Conservation (phyloP, 2,113 vertebrate species). For the Acrocephalus arundinaceus region DNA sequence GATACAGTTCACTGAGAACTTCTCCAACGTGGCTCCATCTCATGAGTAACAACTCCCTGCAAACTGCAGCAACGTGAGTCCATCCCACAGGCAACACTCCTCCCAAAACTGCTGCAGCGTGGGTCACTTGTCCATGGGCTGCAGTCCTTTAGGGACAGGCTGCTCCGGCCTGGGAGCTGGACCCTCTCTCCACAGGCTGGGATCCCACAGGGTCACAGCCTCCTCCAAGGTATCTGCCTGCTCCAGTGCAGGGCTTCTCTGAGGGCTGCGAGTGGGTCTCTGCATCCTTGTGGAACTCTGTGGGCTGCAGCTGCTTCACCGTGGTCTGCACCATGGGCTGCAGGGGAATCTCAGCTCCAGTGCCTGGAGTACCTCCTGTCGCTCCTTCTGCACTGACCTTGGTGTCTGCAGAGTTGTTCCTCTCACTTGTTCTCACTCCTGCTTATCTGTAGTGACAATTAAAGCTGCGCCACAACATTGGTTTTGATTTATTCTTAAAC, state of each 20-base stretch:
- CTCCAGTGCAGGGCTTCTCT: not conserved
- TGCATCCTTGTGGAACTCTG: not conserved
- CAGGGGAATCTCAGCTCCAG: accelerated
- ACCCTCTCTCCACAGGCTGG: no score
- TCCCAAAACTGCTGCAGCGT: accelerated
- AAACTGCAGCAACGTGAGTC: accelerated
- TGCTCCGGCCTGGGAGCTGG: not conserved
- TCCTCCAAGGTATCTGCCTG: not conserved
- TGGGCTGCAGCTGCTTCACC: not conserved
- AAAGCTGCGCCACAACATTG: not conserved
- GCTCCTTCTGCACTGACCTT: not conserved
- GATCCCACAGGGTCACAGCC: not conserved
- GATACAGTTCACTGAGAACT: not conserved
- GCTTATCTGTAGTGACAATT: not conserved
- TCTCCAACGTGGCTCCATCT: accelerated
- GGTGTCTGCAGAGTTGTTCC: not conserved
- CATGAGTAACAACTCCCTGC: not conserved
- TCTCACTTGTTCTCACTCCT: not conserved
- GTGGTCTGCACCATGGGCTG: accelerated
- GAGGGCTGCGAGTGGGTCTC: not conserved
- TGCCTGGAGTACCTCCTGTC: not conserved
- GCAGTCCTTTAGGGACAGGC: not conserved
- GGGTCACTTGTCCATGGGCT: no score
- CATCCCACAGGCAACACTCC: not conserved
- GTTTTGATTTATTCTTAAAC: not conserved